phyloP scores from a whole-genome alignment of 2,113 vertebrate genomes.

The Hirundichthys speculiger region DNA sequence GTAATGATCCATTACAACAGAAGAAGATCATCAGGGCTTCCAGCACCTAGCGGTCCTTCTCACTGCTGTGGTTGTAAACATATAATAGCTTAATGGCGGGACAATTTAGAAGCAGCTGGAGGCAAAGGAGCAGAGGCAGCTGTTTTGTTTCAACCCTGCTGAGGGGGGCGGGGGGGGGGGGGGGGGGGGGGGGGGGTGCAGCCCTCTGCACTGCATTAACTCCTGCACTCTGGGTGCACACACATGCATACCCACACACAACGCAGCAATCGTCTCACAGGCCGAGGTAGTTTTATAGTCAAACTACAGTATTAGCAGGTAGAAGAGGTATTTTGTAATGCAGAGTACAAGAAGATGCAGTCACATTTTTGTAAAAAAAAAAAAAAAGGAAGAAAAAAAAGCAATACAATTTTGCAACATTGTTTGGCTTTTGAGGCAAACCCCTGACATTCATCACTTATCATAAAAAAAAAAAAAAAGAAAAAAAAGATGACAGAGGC shows the following conservation, averaged over 20 bases:
- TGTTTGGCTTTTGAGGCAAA: constrained; percentile 26
- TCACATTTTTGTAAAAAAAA: no score
- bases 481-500: constrained; percentile 17
- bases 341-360: no score
- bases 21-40: constrained; percentile 54
- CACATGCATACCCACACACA: constrained; percentile 20
- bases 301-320: background rate
- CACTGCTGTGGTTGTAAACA: constrained; percentile 74
- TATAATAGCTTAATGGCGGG: constrained; percentile 79
- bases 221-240: constrained; percentile 20
- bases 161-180: background rate
- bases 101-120: constrained; percentile 83
- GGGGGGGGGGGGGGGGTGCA: constrained; percentile 6
- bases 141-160: constrained; percentile 72
- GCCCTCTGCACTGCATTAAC: constrained; percentile 46
- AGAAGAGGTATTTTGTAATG: no score
- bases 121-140: constrained; percentile 73
- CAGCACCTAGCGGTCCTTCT: constrained; percentile 64
- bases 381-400: no score
- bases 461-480: no score
- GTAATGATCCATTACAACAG: constrained; percentile 61
- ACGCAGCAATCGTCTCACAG: background rate
- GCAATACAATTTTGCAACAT: constrained; percentile 5
- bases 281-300: no score
- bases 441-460: background rate